phyloP scores from a whole-genome alignment of 2,888 invertebrate genomes.

The Amaurobius ferox region DNA sequence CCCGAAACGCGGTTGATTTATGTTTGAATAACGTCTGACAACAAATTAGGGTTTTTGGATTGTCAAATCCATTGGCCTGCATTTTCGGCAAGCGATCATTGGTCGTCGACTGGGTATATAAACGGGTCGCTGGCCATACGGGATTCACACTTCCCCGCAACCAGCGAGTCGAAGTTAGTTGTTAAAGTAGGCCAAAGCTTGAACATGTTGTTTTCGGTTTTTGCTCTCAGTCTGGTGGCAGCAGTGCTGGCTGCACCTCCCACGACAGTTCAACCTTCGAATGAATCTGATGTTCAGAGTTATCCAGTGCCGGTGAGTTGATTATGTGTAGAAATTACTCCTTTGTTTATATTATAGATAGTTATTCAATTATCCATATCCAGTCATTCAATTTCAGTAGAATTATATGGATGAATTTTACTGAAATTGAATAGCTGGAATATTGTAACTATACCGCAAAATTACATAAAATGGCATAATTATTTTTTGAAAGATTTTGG shows the following conservation, averaged over 20 bases:
- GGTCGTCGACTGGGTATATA: conserved; percentile 46
- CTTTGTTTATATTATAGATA: too few species aligned
- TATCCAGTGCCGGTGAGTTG: conserved; percentile 50
- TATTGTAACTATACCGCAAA: too few species aligned
- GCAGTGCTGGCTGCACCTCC: conserved; percentile 35
- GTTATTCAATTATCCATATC: too few species aligned
- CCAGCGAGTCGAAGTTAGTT: background rate
- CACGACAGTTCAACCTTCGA: conserved; percentile 25
- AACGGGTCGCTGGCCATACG: conserved; percentile 31
- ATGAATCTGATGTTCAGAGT: background rate
- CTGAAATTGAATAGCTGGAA: too few species aligned
- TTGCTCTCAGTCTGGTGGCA: conserved; percentile 18
- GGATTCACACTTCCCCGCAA: conserved; percentile 21
- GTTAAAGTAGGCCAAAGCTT: conserved; percentile 27
- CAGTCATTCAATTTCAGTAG: too few species aligned
- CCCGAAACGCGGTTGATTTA: conserved; percentile 50
- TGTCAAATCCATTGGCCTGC: conserved; percentile 62
- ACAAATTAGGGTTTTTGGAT: conserved; percentile 27
- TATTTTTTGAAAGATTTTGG: too few species aligned
- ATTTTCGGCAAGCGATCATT: conserved; percentile 25
- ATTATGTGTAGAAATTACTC: background rate
- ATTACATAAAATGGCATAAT: too few species aligned
- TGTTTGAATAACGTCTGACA: conserved; percentile 39
- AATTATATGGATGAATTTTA: too few species aligned
- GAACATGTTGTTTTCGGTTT: conserved; percentile 43